Percentiles rank a stretch among this genome's conserved stretches.
phyloP scores from a whole-genome alignment of 23 tunicate species.

The Halocynthia aurantium region DNA sequence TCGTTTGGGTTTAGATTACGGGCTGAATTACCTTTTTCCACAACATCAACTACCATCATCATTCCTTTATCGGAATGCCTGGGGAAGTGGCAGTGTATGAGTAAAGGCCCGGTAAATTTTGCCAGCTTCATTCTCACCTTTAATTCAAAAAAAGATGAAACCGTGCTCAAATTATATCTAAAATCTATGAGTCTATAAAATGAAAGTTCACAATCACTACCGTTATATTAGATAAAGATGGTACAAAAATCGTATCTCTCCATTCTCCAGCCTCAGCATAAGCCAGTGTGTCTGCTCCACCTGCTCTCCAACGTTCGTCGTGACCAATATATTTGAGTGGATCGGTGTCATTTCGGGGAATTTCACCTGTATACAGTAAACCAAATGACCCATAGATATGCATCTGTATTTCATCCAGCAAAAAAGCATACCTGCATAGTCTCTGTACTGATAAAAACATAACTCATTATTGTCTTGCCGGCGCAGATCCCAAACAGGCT shows the following conservation, averaged over 20 bases:
- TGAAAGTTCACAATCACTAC: background rate
- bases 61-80: conserved; percentile 46
- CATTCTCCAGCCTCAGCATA: conserved; percentile 21
- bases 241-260: conserved; percentile 18
- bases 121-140: conserved; percentile 34
- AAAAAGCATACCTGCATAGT: conserved; percentile 1
- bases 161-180: background rate
- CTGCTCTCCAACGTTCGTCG: conserved; percentile 23
- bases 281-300: conserved; percentile 18
- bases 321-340: conserved; percentile 39
- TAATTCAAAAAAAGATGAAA: background rate
- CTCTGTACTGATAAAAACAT: conserved; percentile 21
- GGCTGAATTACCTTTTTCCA: conserved; percentile 3
- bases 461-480: background rate
- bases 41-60: conserved; percentile 49
- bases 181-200: no score
- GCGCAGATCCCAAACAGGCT: background rate
- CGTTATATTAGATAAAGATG: conserved; percentile 27
- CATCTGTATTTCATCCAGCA: background rate
- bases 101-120: conserved; percentile 37
- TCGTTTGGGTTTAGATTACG: background rate
- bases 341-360: background rate
- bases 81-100: conserved; percentile 49
- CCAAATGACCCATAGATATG: background rate
- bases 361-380: background rate